A percentile compares a stretch with the other conserved stretches of the same genome.
These are phyloP conservation scores for Hyperoplus lanceolatus DNA, from an alignment of 2,797 vertebrate species.

Conservation along the genomic window DNA sequence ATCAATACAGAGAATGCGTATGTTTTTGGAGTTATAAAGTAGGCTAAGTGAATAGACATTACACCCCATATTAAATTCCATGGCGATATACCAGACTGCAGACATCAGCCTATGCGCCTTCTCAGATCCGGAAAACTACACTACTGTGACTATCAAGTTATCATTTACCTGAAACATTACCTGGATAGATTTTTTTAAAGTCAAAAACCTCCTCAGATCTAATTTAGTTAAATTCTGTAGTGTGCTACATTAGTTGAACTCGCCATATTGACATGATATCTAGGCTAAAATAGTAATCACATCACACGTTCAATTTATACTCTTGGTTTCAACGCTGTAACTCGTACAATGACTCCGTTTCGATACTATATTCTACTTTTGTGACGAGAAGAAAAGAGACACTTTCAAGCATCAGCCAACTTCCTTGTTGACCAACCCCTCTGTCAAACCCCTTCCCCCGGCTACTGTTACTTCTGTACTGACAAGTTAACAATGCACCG, in stretches of 20 bases:
- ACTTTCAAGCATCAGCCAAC: neutral
- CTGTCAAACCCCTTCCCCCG: conserved; percentile 12
- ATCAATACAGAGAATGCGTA: neutral
- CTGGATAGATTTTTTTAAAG: too few species aligned
- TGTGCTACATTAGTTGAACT: neutral
- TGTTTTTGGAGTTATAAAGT: neutral
- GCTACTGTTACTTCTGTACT: conserved; percentile 55
- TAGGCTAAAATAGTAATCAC: too few species aligned
- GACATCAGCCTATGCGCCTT: too few species aligned
- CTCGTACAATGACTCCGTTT: neutral
- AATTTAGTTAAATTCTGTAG: too few species aligned
- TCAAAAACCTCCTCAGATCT: too few species aligned
- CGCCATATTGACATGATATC: too few species aligned
- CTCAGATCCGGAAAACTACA: too few species aligned
- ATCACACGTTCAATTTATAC: neutral
- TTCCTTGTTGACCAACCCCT: conserved; percentile 4
- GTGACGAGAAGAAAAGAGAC: neutral
- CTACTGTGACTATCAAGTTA: too few species aligned
- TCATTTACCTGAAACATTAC: too few species aligned
- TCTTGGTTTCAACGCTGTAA: neutral
- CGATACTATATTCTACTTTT: neutral
- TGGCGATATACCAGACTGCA: too few species aligned
- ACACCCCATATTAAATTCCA: too few species aligned
- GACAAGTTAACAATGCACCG: conserved; percentile 3
- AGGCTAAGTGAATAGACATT: neutral